Evolutionary conservation across 37 sponge, comb jelly and placozoan genomes (phyloP).

Genomic region (Chondrilla cf. caribensis): DNA sequence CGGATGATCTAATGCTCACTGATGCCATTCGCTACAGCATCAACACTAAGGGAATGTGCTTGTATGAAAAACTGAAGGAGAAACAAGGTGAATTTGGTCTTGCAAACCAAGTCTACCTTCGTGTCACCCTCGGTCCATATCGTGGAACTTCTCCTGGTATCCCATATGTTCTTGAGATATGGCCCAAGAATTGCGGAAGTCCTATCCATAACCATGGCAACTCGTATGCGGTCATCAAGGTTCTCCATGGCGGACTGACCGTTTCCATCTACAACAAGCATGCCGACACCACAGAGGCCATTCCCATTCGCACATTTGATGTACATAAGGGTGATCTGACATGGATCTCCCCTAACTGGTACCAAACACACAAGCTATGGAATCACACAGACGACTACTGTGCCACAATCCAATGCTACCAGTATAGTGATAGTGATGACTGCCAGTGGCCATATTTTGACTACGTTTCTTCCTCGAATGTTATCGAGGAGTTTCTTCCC

Average conservation of each 20-base stretch:
- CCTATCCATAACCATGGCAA: constrained; percentile 75
- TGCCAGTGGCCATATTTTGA: constrained; percentile 57
- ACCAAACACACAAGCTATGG: constrained; percentile 65
- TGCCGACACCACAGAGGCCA: not conserved
- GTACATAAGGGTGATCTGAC: constrained; percentile 50
- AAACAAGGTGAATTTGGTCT: constrained; percentile 32
- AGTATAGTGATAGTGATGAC: constrained; percentile 34
- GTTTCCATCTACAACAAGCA: constrained; percentile 57
- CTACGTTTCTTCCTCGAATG: constrained; percentile 14
- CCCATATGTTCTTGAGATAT: constrained; percentile 73
- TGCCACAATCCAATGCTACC: constrained; percentile 69
- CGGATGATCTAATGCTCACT: constrained; percentile 24
- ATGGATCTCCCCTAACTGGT: constrained; percentile 76
- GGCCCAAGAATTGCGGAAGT: constrained; percentile 46
- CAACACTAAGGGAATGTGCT: not conserved
- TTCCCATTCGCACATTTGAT: constrained; percentile 27
- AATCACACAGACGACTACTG: constrained; percentile 59
- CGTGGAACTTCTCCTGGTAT: constrained; percentile 62
- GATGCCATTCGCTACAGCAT: constrained; percentile 72
- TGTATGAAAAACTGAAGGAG: constrained; percentile 38
- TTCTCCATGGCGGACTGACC: constrained; percentile 54
- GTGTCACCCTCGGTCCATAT: constrained; percentile 43
- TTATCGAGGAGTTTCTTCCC: constrained; percentile 45
- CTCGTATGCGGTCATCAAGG: constrained; percentile 59
- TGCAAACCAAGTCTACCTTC: constrained; percentile 27